Evolutionary conservation across 2,888 invertebrate species (phyloP), one percentile per base, ranked within the genome.

Genomic region (Drosophila algonquin): DNA sequence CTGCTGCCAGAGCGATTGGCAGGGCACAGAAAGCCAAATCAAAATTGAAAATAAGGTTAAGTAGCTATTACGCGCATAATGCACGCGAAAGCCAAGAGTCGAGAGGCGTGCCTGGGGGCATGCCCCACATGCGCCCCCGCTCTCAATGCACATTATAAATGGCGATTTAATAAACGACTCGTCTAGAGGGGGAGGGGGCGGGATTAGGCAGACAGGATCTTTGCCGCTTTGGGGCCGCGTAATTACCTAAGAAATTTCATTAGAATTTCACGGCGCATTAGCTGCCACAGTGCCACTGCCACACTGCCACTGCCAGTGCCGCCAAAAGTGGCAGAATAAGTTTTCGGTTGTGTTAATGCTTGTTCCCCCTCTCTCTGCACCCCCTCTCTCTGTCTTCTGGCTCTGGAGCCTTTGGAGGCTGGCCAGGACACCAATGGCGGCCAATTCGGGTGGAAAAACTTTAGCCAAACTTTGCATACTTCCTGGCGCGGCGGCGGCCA

Each of bases 1-100:
- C 27, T 27, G 27, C 1, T 27, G 40, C 14, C 14, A 14, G 14
- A 40, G n/a, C 40, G 40, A 40, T 40, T 40, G 40, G 40, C 40
- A 2, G 14, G 40, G 64, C 69, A 76, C 50, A 63, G 47, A 57
- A 75, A 75, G 79, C 63, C 81, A 76, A 85, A 85, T 85, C 89
- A 85, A 85, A 89, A 85, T 85, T 89, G 87, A 85, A 89, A 85
- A 85, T 89, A 89, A 89, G 89, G 89, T 81, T 85, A 85, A 85
- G 89, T 89, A 87, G 85, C 89, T 85, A 89, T 85, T 85, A 85
- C 71, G 59, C 79, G 65, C 76, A 84, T 76, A 87, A 78, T 75
- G 79, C 69, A 46, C 63, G 57, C 30, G 68, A 14, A 6, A 40
- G 40, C 14, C 14, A 14, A 4, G 40, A 40, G 40, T 40, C 14